A percentile compares a stretch with the other conserved stretches of the same genome.
Evolutionary conservation across 2,797 vertebrate genomes (phyloP).

Genomic region (Phataginus tetradactyla): DNA sequence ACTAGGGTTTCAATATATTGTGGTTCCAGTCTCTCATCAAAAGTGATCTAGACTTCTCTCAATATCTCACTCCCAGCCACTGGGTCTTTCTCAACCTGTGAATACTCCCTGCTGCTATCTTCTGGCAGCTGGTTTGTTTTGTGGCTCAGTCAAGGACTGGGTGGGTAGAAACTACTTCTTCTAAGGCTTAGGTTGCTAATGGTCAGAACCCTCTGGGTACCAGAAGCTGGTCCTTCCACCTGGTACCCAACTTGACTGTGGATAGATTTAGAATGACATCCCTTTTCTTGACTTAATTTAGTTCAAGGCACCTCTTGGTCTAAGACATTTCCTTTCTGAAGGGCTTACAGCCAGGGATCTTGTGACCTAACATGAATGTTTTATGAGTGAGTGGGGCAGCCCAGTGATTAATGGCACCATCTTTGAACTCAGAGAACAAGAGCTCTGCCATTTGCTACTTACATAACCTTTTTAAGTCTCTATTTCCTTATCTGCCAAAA

Average conservation of each 20-base stretch:
- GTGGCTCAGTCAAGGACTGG: background rate
- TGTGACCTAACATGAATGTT: background rate
- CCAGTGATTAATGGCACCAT: background rate
- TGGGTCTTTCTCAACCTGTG: background rate
- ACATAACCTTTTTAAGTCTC: background rate
- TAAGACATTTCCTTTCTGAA: conserved; percentile 12
- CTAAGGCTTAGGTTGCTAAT: background rate
- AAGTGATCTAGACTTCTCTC: background rate
- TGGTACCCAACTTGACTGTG: background rate
- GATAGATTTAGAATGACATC: background rate
- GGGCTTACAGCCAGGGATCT: background rate
- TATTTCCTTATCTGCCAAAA: conserved; percentile 31
- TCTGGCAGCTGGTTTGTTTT: background rate
- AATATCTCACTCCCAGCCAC: background rate
- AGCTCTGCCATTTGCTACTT: background rate
- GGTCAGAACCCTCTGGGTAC: background rate
- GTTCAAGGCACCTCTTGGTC: background rate
- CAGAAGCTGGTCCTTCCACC: background rate
- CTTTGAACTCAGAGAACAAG: background rate
- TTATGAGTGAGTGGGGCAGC: background rate
- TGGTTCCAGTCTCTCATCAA: background rate
- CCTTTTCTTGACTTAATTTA: conserved; percentile 7
- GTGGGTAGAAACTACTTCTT: background rate
- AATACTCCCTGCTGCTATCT: background rate
- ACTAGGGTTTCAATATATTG: background rate